Evolutionary conservation across 2,113 vertebrate genomes (phyloP).

Genomic region (Scalopus aquaticus): DNA sequence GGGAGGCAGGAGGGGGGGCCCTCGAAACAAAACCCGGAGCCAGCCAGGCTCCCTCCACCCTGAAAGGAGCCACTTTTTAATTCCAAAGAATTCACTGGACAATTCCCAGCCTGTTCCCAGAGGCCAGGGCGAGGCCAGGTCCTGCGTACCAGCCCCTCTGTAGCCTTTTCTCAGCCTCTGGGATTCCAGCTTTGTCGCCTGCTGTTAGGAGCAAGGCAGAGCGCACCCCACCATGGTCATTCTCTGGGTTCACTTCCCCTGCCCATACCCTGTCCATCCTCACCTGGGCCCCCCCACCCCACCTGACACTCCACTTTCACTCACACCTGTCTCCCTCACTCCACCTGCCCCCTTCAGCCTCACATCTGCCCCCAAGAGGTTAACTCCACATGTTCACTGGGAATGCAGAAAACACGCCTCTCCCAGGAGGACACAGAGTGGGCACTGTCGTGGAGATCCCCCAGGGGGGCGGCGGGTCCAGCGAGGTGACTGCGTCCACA

Average conservation of each 20-base stretch:
- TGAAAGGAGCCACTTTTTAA: not conserved
- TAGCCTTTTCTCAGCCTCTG: not conserved
- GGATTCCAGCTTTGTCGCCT: not conserved
- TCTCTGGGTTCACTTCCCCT: not conserved
- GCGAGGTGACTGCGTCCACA: not conserved
- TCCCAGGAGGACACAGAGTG: too few species aligned
- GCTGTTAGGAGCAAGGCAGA: not conserved
- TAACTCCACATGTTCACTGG: not conserved
- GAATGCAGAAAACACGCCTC: not conserved
- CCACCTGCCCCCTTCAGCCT: not conserved
- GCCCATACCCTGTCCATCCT: not conserved
- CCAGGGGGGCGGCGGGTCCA: not conserved
- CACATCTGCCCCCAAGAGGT: not conserved
- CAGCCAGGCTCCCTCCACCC: not conserved
- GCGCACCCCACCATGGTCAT: not conserved
- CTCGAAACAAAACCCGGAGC: not conserved
- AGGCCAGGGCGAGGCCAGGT: not conserved
- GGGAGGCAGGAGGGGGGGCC: not conserved
- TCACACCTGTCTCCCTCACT: not conserved
- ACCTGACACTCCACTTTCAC: not conserved
- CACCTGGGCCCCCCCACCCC: not conserved
- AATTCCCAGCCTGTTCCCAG: constrained; percentile 6
- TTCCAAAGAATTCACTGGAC: constrained; percentile 47
- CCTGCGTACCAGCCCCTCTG: not conserved
- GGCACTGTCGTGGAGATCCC: not conserved